Conservation (phyloP, 2,113 vertebrate species). For the Pholis gunnellus region DNA sequence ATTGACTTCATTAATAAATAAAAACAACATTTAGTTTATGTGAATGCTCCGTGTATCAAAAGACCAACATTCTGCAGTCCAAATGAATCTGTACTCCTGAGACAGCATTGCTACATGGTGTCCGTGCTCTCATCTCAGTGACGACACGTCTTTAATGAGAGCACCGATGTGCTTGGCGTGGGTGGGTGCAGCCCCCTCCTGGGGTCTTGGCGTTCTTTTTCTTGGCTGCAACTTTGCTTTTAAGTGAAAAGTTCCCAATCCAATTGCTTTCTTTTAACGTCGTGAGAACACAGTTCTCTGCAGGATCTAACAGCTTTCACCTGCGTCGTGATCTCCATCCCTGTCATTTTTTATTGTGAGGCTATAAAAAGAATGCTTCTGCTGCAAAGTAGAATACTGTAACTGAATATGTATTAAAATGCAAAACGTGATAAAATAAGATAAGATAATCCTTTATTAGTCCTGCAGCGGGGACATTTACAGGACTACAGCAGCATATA, state of each 20-base stretch:
- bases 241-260: slow-evolving; percentile 50
- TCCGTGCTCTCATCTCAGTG: slow-evolving; percentile 29
- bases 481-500: too few relatives aligned
- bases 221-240: slow-evolving; percentile 42
- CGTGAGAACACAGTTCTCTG: not conserved
- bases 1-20: not conserved
- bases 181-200: slow-evolving; percentile 41
- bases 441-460: too few relatives aligned
- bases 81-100: slow-evolving; percentile 4
- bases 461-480: too few relatives aligned
- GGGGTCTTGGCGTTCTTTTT: slow-evolving; percentile 17
- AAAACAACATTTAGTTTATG: not conserved
- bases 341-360: not conserved
- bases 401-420: not conserved
- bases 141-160: slow-evolving; percentile 56
- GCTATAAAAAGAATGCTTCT: slow-evolving; percentile 7
- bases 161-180: slow-evolving; percentile 43
- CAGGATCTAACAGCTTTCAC: slow-evolving; percentile 24
- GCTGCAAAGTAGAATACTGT: not conserved
- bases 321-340: slow-evolving; percentile 18
- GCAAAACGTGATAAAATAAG: not conserved
- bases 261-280: slow-evolving; percentile 27
- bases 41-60: not conserved
- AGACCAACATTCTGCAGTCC: not conserved
- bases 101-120: slow-evolving; percentile 47